Percentiles rank a stretch among this genome's conserved stretches.
Evolutionary conservation across 2,797 vertebrate genomes (phyloP).

Genomic region (Chanos chanos): DNA sequence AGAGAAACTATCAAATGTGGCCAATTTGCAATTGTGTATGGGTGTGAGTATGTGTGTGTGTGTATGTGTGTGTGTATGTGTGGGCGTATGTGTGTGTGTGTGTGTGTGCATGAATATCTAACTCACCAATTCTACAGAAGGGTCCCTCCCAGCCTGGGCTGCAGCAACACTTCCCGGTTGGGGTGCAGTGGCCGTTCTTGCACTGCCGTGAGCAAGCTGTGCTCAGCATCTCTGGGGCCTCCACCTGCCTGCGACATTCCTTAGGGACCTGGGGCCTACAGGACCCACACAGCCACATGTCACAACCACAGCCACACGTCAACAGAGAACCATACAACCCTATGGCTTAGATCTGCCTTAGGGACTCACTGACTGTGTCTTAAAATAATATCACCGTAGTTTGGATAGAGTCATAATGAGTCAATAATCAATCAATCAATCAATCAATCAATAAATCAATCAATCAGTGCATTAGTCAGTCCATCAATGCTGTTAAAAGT

Average conservation of each 20-base stretch:
- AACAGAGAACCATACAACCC: not conserved
- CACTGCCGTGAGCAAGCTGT: conserved; percentile 91
- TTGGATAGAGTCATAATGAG: too few species aligned
- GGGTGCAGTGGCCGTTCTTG: conserved; percentile 93
- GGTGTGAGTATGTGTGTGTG: not conserved
- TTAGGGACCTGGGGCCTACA: conserved; percentile 86
- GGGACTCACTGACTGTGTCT: too few species aligned
- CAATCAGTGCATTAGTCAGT: too few species aligned
- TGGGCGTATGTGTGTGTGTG: not conserved
- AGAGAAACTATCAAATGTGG: too few species aligned
- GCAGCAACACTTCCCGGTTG: conserved; percentile 93
- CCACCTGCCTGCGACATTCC: conserved; percentile 84
- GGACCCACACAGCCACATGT: not conserved
- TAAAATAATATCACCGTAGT: too few species aligned
- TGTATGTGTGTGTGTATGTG: too few species aligned
- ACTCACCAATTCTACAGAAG: conserved; percentile 70
- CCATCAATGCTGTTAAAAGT: too few species aligned
- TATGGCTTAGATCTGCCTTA: too few species aligned
- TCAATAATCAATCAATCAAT: too few species aligned
- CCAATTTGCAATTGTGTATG: not conserved
- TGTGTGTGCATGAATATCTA: not conserved
- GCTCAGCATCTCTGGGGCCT: conserved; percentile 82
- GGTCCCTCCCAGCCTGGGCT: conserved; percentile 93
- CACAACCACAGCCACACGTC: not conserved
- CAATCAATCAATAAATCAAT: too few species aligned